phyloP scores from a whole-genome alignment of 2,113 vertebrate genomes.

The Plotosus lineatus region DNA sequence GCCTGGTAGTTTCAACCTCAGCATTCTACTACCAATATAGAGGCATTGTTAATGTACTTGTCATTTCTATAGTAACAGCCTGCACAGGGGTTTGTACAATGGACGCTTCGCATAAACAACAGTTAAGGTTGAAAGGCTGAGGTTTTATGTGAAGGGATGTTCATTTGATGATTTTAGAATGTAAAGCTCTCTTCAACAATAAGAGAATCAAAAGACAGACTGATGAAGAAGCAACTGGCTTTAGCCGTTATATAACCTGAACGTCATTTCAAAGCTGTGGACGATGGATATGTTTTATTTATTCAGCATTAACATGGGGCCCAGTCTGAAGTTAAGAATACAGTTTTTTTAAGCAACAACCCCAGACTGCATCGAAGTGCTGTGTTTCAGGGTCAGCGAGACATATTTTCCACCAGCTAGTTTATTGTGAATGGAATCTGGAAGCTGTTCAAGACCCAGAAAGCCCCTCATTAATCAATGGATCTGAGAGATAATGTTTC shows the following conservation, averaged over 20 bases:
- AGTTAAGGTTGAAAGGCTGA: background rate
- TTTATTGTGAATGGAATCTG: conserved; percentile 48
- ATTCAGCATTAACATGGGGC: background rate
- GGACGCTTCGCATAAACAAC: background rate
- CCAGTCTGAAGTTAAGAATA: too few species aligned
- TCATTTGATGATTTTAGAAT: background rate
- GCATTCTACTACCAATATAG: too few species aligned
- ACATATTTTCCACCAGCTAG: conserved; percentile 56
- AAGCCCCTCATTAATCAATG: conserved; percentile 35
- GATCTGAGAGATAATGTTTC: conserved; percentile 28
- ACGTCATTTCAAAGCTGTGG: background rate
- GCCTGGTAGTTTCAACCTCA: too few species aligned
- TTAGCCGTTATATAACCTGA: background rate
- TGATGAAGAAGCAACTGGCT: background rate
- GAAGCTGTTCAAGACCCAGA: conserved; percentile 37
- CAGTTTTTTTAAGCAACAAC: background rate
- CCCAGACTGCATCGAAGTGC: too few species aligned
- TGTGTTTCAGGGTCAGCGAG: too few species aligned
- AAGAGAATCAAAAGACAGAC: background rate
- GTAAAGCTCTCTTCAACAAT: background rate
- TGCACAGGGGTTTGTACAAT: background rate
- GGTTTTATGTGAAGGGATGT: background rate
- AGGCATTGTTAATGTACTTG: background rate
- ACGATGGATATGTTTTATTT: background rate
- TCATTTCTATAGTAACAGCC: background rate